A percentile compares a stretch with the other conserved stretches of the same genome.
Conservation (phyloP, 2,888 invertebrate species). For the Pachydiplax longipennis region DNA sequence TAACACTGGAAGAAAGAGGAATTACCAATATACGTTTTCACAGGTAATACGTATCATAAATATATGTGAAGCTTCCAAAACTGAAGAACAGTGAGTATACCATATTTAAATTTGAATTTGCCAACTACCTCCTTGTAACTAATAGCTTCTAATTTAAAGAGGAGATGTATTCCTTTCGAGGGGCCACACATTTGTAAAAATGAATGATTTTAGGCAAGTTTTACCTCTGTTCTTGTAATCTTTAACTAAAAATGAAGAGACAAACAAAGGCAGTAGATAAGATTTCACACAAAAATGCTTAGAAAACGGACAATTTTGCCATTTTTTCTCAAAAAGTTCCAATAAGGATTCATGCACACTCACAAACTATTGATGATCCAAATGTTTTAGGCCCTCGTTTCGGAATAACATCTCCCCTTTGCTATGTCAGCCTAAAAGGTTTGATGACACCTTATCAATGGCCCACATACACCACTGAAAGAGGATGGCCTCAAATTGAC, state of each 20-base stretch:
- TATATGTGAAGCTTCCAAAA: conserved; percentile 37
- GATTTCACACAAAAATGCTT: background rate
- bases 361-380: too few relatives aligned
- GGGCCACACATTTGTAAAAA: background rate
- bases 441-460: background rate
- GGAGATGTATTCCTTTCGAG: background rate
- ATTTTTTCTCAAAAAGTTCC: too few relatives aligned
- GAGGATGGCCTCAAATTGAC: conserved; percentile 1
- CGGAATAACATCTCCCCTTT: background rate
- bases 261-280: background rate
- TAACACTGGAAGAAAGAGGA: conserved; percentile 42
- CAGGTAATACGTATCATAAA: conserved; percentile 39
- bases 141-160: background rate
- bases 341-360: too few relatives aligned
- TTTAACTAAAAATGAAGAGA: background rate
- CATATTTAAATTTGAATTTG: conserved; percentile 5
- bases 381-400: background rate
- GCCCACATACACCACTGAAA: background rate
- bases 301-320: background rate
- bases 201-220: too few relatives aligned
- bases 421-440: background rate
- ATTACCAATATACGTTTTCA: conserved; percentile 24
- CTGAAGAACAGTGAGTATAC: conserved; percentile 19
- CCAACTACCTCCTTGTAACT: conserved; percentile 1
- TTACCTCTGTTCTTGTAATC: too few relatives aligned